phyloP scores from a whole-genome alignment of 2,113 vertebrate species.

The Alligator sinensis region DNA sequence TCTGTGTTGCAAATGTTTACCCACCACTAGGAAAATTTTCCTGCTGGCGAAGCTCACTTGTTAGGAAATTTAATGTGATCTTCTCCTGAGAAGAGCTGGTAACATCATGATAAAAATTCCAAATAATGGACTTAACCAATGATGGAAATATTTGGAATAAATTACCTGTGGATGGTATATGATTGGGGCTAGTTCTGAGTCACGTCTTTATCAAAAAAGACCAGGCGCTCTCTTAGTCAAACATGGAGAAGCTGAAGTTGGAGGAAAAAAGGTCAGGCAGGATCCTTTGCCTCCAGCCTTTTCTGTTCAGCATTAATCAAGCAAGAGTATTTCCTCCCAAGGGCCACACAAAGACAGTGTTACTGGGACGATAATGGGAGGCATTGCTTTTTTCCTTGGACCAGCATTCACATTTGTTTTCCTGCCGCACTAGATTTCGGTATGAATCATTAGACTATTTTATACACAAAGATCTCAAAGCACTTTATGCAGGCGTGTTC shows the following conservation, averaged over 20 bases:
- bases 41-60: neutral
- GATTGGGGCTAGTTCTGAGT: slow-evolving; percentile 19
- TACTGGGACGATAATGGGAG: slow-evolving; percentile 52
- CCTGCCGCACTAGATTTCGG: slow-evolving; percentile 38
- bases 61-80: neutral
- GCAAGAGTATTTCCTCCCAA: slow-evolving; percentile 51
- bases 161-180: slow-evolving; percentile 12
- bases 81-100: neutral
- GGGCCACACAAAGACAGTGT: slow-evolving; percentile 40
- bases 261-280: slow-evolving; percentile 3
- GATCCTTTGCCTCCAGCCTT: slow-evolving; percentile 45
- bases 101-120: neutral
- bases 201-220: slow-evolving; percentile 11
- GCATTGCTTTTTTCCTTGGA: slow-evolving; percentile 43
- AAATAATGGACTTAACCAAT: neutral
- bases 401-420: slow-evolving; percentile 37
- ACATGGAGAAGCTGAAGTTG: slow-evolving; percentile 37
- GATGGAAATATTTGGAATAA: neutral
- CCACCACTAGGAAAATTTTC: neutral
- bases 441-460: slow-evolving; percentile 25
- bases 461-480: slow-evolving; percentile 20
- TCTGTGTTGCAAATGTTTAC: neutral
- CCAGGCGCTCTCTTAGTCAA: slow-evolving; percentile 17
- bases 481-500: neutral
- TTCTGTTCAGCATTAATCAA: slow-evolving; percentile 3